Base-by-base conservation (phyloP, 2,797 vertebrate genomes). In the Sylvilagus floridanus region DNA sequence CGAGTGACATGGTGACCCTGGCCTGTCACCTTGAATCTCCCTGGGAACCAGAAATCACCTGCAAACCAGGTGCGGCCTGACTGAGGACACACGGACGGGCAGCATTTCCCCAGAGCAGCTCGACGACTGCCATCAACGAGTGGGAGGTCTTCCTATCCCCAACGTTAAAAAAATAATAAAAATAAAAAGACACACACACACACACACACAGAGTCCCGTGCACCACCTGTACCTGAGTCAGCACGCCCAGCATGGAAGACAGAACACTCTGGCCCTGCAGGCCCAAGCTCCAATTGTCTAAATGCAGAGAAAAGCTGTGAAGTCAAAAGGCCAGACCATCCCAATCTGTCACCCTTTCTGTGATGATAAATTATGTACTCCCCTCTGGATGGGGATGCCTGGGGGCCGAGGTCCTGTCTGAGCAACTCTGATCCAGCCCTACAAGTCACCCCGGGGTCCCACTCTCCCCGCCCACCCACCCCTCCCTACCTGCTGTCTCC, bases 401-500 rank as follows among this genome's bases (percentile, higher is more conserved):
- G 0, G n/a, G 68, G 95, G 95, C 90, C 11, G 28, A 63, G 88
- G 93, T 93, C 94, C 96, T 84, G 86, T 86, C 94, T 96, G 84
- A 71, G 77, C 89, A 77, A 68, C 14, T 28, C 19, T 1, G 60
- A 54, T 32, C 60, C 22, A 5, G 22, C 62, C 73, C 77, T 75
- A 3, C 12, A 1, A 22, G 84, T 35, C 73, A 60, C 63, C 92
- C 60, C 9, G 81, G 57, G 47, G 77, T 16, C 68, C 54, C 54
- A 16, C 17, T 57, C 14, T 57, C 54, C 54, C 54, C 86, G 1
- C 1, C 93, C 22, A 52, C 19, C 68, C 4, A 9, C 78, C 77
- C 95, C 94, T 42, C 90, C 92, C 79, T 47, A 11, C 69, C 75
- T 52, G 62, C 94, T 95, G 85, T 93, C 95, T 93, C 94, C 97